Evolutionary conservation across 2,888 invertebrate species (phyloP), one percentile per base, ranked within the genome.

Genomic region (Dorcus hopei): DNA sequence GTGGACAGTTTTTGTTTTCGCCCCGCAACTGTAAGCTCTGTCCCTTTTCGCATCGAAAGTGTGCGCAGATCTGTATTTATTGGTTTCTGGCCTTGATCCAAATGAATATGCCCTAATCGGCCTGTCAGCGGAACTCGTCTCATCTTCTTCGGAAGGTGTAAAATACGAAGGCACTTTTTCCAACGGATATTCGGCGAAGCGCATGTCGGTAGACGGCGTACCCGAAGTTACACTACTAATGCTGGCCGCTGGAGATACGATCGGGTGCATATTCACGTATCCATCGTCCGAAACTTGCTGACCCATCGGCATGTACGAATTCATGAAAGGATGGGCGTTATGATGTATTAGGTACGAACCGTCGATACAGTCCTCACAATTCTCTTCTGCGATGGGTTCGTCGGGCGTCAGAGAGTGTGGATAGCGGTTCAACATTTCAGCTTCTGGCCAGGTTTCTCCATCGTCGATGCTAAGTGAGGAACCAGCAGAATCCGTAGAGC

Each of bases 51-150:
- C 83, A 11, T 74, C 72, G 6, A 80, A 61, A 2, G 47, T 43
- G 9, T 54, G 58, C 16, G 38, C 45, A 11, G 68, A 62, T 51
- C 68, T 68, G 52, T 61, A 63, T 50, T 64, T 66, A 41, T 63
- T 64, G 0, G 69, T 82, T 64, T 89, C 88, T 2, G 90, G 89
- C 65, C 89, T 85, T 54, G 92, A 93, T 19, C 94, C 94, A 63
- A 94, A 89, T 26, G 93, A 93, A 79, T 93, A 93, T 1, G 93
- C 88, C 65, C 93, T 83, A 52, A 86, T 82, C n/a, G 90, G 90
- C 67, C 83, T 81, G 66, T 77, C 79, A 55, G 65, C 74, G 55
- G 68, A 73, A 54, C 72, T 80, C 45, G 76, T 76, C 74, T 86
- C 85, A 14, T 85, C 85, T 70, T 88, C 87, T 64, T 84, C 84